Base-by-base conservation (phyloP, 2,113 vertebrate species). In the Erythrocebus patas region DNA sequence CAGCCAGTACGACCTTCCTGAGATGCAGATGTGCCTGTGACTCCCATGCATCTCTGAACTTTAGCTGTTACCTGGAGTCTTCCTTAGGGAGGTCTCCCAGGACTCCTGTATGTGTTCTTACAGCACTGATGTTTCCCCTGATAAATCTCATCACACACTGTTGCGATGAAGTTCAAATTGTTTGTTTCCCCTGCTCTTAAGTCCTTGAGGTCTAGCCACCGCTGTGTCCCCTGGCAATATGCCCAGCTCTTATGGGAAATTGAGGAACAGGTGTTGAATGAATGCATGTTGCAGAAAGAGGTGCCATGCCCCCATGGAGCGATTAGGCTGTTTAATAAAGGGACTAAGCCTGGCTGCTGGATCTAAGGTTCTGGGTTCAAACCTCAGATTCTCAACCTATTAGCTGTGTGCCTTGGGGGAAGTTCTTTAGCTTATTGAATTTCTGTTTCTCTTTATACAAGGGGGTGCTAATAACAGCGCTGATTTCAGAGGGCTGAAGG, bases 281-380 rank as follows among this genome's bases (percentile, higher is more conserved):
- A 43, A 38, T 5, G 5, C 5, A 14, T 7, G 22, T 32, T 66
- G 25, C 23, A 7, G 11, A 20, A 16, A 32, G 84, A 20, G 32
- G 38, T 8, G 38, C 20, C 30, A 8, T 0, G 32, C 5, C 23
- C 9, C 27, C 0, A 0, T 11, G 27, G 55, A 10, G 48, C 0
- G 0, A 17, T 23, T 2, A 0, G 0, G 32, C 23, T 61, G 23
- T 61, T 35, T 3, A 13, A 25, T 1, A 10, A 23, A 14, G 17
- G 30, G 23, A 40, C 61, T 13, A 3, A 13, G 20, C 43, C 32
- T 13, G 10, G 9, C 6, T 25, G 11, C 13, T 16, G 0, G 43
- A 64, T 23, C 25, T 45, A 10, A 10, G 35, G 52, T 20, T 64
- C 4, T 48, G 11, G 27, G 22, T 45, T 64, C 48, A 73, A 45